A percentile compares a stretch with the other conserved stretches of the same genome.
Conservation (phyloP, 2,888 invertebrate genomes). For the Terebella lapidaria region DNA sequence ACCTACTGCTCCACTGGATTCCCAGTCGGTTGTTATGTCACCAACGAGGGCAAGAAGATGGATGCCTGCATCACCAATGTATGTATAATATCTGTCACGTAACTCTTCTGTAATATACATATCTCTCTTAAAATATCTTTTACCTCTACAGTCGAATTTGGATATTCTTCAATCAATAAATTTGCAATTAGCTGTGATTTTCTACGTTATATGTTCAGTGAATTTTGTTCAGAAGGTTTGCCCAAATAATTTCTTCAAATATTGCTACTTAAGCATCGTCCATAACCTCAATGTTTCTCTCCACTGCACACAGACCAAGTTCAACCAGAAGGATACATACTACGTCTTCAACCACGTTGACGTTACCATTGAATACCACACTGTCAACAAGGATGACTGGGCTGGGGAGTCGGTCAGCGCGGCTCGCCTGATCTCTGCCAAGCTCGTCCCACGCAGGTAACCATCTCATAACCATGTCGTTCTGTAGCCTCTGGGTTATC, state of each 20-base stretch:
- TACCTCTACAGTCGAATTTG: too few species aligned
- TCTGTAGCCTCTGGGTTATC: background rate
- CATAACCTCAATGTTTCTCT: too few species aligned
- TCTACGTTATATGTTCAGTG: too few species aligned
- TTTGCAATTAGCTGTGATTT: too few species aligned
- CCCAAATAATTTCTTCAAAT: too few species aligned
- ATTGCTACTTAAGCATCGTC: too few species aligned
- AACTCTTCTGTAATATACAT: too few species aligned
- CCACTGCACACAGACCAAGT: background rate
- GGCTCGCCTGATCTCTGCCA: slow-evolving; percentile 65
- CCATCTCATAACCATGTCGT: background rate
- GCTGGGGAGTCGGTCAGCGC: slow-evolving; percentile 81
- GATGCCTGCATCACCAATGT: slow-evolving; percentile 57
- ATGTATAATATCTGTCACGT: too few species aligned
- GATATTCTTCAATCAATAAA: too few species aligned
- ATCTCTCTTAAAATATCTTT: too few species aligned
- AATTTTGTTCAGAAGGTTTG: too few species aligned
- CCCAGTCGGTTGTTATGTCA: slow-evolving; percentile 91
- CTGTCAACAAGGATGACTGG: slow-evolving; percentile 82
- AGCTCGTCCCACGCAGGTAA: slow-evolving; percentile 56
- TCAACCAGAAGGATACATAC: slow-evolving; percentile 62
- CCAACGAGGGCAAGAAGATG: slow-evolving; percentile 58
- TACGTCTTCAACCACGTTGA: slow-evolving; percentile 97
- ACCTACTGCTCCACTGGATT: slow-evolving; percentile 88
- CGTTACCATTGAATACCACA: slow-evolving; percentile 81